phyloP scores from a whole-genome alignment of 2,797 vertebrate species.

The Neopelma chrysocephalum region DNA sequence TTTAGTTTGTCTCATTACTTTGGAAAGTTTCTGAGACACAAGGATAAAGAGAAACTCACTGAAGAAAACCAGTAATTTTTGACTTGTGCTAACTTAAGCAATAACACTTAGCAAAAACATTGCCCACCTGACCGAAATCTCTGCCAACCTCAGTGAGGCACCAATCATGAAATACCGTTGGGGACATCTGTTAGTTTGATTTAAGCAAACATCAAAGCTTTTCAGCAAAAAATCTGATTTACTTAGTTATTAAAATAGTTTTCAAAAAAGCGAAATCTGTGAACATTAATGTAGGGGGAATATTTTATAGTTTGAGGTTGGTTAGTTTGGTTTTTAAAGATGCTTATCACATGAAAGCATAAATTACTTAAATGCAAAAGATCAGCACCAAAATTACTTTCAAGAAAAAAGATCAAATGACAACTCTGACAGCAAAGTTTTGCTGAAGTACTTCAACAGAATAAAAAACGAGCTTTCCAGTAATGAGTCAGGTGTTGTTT shows the following conservation, averaged over 20 bases:
- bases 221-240: not conserved
- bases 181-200: not conserved
- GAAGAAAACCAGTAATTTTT: not conserved
- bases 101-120: not conserved
- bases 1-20: not conserved
- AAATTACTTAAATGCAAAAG: not conserved
- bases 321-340: not conserved
- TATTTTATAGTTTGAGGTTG: not conserved
- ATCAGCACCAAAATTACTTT: not conserved
- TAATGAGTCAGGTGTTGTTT: not conserved
- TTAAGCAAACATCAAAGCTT: not conserved
- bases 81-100: not conserved
- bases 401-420: not conserved
- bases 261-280: not conserved
- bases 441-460: not conserved
- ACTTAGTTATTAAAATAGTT: not conserved
- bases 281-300: not conserved
- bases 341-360: not conserved
- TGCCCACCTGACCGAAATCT: not conserved
- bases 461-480: not conserved
- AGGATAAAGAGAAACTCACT: not conserved
- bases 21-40: not conserved
- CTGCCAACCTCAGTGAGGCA: not conserved
- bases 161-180: not conserved
- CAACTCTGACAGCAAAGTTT: not conserved